Base-by-base conservation (phyloP, 2,888 invertebrate genomes). In the Cybosia mesomella region DNA sequence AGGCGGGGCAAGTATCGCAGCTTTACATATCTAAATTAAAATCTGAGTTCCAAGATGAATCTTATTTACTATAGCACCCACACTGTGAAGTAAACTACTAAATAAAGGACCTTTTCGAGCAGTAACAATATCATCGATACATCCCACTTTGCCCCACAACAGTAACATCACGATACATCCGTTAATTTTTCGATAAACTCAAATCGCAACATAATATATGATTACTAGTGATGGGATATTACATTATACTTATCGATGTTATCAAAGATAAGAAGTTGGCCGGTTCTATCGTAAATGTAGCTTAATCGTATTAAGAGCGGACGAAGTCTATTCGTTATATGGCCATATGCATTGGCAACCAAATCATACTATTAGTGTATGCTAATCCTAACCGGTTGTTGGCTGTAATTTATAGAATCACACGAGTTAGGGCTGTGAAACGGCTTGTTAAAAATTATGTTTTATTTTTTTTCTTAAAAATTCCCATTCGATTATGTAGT, bases 291-390 rank as follows among this genome's bases (percentile, higher is more conserved):
- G 68, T 66, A 66, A 64, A 67, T 66, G 63, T 65, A 64, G 68
- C 74, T 72, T 82, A 82, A 83, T 83, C 82, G 82, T 73, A 81
- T 80, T 79, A 81, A 77, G 74, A 32, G 70, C 65, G 58, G 72
- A 79, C 77, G 58, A 75, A 77, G 74, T 74, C 66, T 72, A 77
- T 74, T 67, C 67, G 60, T 79, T 75, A 74, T 72, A 74, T 74
- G 72, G 70, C 70, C 68, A 66, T 66, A 68, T 61, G 72, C 69
- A 68, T 74, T 72, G 72, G 72, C 72, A 76, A 81, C 76, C 70
- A 77, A 81, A 80, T 80, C 81, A 82, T 81, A n/a, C n/a, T n/a
- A 83, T 84, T 76, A 77, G 72, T 76, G 70, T 80, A 84, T 84
- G 83, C 72, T 78, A 83, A 84, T 84, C 18, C 58, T 65, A 71